These are phyloP conservation scores for Eueides isabella DNA, from an alignment of 1,140 invertebrate species.

Conservation along the genomic window DNA sequence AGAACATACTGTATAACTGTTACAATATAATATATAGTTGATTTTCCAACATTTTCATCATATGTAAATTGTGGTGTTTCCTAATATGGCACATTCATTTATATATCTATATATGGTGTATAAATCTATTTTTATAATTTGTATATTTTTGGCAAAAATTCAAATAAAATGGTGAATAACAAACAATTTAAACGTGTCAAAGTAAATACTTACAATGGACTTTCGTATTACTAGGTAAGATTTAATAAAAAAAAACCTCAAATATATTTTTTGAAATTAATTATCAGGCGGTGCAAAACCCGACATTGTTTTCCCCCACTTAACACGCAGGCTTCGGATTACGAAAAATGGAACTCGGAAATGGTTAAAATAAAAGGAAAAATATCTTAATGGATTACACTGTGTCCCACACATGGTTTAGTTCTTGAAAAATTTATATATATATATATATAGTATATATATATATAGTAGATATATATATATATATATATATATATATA, in stretches of 20 bases:
- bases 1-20: slow-evolving; percentile 17
- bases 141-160: neutral
- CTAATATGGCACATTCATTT: neutral
- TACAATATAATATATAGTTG: slow-evolving; percentile 6
- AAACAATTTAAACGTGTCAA: slow-evolving; percentile 31
- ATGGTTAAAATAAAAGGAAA: too few relatives aligned
- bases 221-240: slow-evolving; percentile 36
- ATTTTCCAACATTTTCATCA: neutral
- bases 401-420: too few relatives aligned
- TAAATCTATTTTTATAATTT: neutral
- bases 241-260: neutral
- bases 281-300: too few relatives aligned
- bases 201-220: slow-evolving; percentile 38
- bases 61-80: neutral
- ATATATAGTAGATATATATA: too few relatives aligned
- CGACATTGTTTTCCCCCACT: too few relatives aligned
- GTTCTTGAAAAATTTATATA: too few relatives aligned
- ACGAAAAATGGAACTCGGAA: too few relatives aligned
- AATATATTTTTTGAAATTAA: too few relatives aligned
- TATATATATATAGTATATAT: too few relatives aligned
- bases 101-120: neutral
- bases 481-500: too few relatives aligned
- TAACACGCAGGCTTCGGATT: too few relatives aligned
- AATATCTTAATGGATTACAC: too few relatives aligned
- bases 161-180: neutral